Conservation (phyloP, 1,140 invertebrate genomes). For the Aphelenchoides fujianensis region DNA sequence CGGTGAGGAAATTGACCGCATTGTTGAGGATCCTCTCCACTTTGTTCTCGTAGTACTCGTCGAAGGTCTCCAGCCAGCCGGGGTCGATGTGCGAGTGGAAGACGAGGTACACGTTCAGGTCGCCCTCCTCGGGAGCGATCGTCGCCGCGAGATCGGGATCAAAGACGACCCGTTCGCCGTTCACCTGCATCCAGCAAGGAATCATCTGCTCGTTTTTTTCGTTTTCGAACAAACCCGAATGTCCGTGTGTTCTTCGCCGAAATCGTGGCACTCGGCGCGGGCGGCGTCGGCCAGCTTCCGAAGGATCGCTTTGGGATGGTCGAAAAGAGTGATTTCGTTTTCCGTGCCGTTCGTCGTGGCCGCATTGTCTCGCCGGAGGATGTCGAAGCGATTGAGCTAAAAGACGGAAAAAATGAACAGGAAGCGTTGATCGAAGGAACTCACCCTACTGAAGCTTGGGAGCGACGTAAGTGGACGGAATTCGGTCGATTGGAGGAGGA, state of each 20-base stretch:
- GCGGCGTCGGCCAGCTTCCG: neutral
- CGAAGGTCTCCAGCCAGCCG: conserved; percentile 44
- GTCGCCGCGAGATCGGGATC: neutral
- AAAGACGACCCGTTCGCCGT: neutral
- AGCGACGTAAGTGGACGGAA: neutral
- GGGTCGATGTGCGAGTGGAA: conserved; percentile 49
- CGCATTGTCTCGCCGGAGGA: neutral
- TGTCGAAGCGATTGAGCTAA: conserved; percentile 4
- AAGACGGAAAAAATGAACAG: no score
- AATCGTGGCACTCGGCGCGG: conserved; percentile 4
- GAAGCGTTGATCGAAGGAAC: no score
- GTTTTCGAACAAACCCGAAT: neutral
- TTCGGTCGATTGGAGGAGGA: neutral
- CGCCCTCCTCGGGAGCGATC: neutral
- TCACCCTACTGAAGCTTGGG: conserved; percentile 1
- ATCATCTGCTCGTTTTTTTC: no score
- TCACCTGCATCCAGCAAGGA: neutral
- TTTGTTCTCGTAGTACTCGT: conserved; percentile 41
- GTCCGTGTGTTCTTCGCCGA: neutral
- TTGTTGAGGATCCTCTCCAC: conserved; percentile 32
- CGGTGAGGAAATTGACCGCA: conserved; percentile 33
- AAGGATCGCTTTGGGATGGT: conserved; percentile 10
- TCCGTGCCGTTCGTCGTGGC: neutral
- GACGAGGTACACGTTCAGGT: conserved; percentile 29
- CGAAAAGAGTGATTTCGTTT: neutral